A percentile compares a stretch with the other conserved stretches of the same genome.
phyloP scores from a whole-genome alignment of 2,888 invertebrate species.

The Catonia carolina region DNA sequence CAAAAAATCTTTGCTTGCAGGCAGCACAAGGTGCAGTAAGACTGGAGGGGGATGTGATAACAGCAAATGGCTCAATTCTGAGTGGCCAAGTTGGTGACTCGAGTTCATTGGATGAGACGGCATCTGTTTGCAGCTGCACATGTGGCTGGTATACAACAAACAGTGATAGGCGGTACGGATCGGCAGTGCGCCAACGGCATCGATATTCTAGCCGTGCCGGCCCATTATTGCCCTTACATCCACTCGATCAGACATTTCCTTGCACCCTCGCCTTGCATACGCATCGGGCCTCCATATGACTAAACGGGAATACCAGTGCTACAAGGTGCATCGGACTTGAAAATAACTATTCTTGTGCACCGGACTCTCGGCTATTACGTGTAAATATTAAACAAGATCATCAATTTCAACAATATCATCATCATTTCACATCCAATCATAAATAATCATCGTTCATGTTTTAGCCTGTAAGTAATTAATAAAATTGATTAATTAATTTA shows the following conservation, averaged over 20 bases:
- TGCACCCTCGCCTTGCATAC: conserved; percentile 37
- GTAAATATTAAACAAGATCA: no score
- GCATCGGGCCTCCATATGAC: conserved; percentile 33
- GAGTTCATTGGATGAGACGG: conserved; percentile 42
- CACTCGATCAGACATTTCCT: conserved; percentile 39
- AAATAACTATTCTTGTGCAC: neutral
- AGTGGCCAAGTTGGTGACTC: conserved; percentile 49
- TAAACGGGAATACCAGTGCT: neutral
- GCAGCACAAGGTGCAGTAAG: conserved; percentile 92
- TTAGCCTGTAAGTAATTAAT: no score
- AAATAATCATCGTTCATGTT: conserved; percentile 10
- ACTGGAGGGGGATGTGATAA: conserved; percentile 94
- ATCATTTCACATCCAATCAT: neutral
- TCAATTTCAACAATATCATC: neutral
- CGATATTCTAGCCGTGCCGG: conserved; percentile 31
- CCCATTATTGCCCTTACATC: conserved; percentile 47
- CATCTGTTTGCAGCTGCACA: conserved; percentile 46
- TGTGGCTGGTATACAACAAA: conserved; percentile 35
- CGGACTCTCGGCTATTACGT: conserved; percentile 1
- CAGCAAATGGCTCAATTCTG: conserved; percentile 83
- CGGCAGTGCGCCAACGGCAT: conserved; percentile 11
- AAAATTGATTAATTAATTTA: no score
- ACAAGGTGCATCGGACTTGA: no score
- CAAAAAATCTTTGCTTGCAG: conserved; percentile 49
- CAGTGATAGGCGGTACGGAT: neutral